phyloP scores from a whole-genome alignment of 2,888 invertebrate species.

The Desoria tigrina region DNA sequence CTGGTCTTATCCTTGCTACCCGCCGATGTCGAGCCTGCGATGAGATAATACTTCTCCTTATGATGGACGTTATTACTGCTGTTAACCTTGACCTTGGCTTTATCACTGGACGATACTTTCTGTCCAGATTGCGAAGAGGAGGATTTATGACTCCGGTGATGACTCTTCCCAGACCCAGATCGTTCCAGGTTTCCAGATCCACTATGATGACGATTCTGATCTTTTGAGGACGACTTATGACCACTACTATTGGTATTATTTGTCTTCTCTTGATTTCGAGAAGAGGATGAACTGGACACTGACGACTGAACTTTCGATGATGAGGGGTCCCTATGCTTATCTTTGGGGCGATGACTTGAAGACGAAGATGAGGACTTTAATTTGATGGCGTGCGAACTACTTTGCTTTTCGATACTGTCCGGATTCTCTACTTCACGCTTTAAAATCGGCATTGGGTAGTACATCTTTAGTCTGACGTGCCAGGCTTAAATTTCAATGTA shows the following conservation, averaged over 20 bases:
- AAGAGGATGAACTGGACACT: background rate
- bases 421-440: conserved; percentile 12
- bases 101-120: conserved; percentile 2
- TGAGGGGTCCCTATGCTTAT: conserved; percentile 12
- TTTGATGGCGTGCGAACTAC: background rate
- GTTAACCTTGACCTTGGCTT: background rate
- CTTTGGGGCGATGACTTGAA: conserved; percentile 1
- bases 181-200: background rate
- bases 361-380: background rate
- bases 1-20: background rate
- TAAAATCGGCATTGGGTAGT: conserved; percentile 65
- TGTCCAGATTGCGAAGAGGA: background rate
- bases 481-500: no score
- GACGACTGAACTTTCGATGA: conserved; percentile 9
- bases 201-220: background rate
- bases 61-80: no score
- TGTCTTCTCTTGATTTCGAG: background rate
- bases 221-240: background rate
- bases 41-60: conserved; percentile 11
- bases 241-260: background rate
- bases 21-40: background rate
- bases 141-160: no score
- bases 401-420: conserved; percentile 9
- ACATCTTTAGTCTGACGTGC: conserved; percentile 91
- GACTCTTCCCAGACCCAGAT: background rate